Conservation (phyloP, 2,888 invertebrate species). For the Erynnis tages region DNA sequence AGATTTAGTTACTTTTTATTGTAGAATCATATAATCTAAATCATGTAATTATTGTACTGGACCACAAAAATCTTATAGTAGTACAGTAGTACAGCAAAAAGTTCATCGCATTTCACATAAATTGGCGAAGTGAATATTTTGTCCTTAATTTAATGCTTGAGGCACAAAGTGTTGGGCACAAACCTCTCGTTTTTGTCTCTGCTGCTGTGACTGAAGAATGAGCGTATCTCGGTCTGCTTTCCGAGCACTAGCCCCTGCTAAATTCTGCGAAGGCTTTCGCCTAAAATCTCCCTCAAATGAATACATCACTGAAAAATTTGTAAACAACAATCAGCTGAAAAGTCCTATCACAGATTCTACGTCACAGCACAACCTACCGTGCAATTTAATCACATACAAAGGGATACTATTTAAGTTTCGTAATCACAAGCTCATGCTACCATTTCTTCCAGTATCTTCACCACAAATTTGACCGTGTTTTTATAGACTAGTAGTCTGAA, state of each 20-base stretch:
- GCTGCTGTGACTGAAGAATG: constrained; percentile 90
- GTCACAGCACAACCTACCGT: constrained; percentile 5
- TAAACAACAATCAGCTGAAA: constrained; percentile 65
- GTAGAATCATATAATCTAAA: no score
- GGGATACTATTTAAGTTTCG: not conserved
- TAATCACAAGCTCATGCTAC: constrained; percentile 4
- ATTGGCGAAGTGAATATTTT: no score
- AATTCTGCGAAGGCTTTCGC: constrained; percentile 92
- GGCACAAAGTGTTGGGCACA: constrained; percentile 11
- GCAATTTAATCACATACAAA: constrained; percentile 1
- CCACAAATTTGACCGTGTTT: not conserved
- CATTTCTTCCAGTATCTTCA: not conserved
- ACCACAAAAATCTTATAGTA: no score
- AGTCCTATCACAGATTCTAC: constrained; percentile 8
- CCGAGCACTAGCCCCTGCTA: constrained; percentile 92
- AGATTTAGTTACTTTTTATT: no score
- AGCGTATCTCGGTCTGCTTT: constrained; percentile 85
- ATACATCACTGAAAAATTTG: constrained; percentile 76
- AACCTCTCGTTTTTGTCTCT: constrained; percentile 93
- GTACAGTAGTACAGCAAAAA: no score
- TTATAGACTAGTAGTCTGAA: not conserved
- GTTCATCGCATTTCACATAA: no score
- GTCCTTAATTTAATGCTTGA: not conserved
- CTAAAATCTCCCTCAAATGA: constrained; percentile 96
- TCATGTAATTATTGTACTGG: no score